A percentile compares a stretch with the other conserved stretches of the same genome.
Conservation (phyloP, 2,888 invertebrate species). For the Eupithecia inturbata region DNA sequence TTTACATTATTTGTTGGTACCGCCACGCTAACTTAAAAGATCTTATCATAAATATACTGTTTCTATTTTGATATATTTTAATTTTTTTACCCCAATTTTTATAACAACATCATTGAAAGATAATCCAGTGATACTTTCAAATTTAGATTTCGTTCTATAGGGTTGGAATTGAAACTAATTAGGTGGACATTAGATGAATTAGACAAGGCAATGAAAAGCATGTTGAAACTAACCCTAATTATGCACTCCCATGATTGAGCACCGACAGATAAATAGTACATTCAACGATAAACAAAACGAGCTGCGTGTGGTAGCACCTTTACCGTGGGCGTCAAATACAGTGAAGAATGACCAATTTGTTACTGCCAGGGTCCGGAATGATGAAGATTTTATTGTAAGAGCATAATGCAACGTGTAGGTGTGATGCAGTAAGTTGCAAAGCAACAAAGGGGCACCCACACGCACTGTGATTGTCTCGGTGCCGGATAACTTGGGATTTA, state of each 20-base stretch:
- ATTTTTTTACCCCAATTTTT: neutral
- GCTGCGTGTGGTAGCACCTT: constrained; percentile 42
- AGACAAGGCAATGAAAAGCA: neutral
- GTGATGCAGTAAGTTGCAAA: constrained; percentile 67
- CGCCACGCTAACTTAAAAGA: too few relatives aligned
- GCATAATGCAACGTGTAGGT: constrained; percentile 67
- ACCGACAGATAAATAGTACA: constrained; percentile 21
- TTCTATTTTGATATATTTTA: too few relatives aligned
- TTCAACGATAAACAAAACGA: constrained; percentile 30
- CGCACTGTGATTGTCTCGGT: constrained; percentile 59
- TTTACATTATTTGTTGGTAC: too few relatives aligned
- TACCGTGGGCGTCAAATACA: constrained; percentile 65
- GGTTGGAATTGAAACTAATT: neutral
- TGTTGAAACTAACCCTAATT: constrained; percentile 11
- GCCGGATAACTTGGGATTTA: constrained; percentile 60
- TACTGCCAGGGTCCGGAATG: constrained; percentile 68
- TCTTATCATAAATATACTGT: too few relatives aligned
- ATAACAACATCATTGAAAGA: neutral
- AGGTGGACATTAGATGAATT: neutral
- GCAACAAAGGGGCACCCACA: constrained; percentile 72
- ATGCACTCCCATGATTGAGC: constrained; percentile 26
- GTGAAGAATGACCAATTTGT: constrained; percentile 78
- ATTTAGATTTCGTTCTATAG: neutral
- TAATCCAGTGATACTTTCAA: neutral
- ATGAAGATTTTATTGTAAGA: constrained; percentile 74